Evolutionary conservation across 2,797 vertebrate species (phyloP), one percentile per base, ranked within the genome.

Genomic region (Sebastes diaconus): DNA sequence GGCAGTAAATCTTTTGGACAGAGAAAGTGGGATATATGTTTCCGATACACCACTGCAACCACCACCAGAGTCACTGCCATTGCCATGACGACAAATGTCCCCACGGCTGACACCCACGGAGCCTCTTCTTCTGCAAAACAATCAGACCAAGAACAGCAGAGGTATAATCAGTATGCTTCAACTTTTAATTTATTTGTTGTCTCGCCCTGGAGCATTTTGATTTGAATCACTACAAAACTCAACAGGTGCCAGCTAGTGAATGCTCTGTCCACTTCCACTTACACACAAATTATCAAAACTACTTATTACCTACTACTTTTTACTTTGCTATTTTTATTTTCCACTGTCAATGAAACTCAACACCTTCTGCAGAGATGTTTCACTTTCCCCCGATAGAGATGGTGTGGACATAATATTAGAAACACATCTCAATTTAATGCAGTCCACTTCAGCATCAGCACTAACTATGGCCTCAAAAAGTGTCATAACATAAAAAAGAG

Each of bases 1-100:
- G 90, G 88, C 46, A 94, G 79, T 0, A 68, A 7, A 22, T 85
- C 86, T 20, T 86, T 87, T 3, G 90, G 92, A 52, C 77, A 91
- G 3, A 94, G 42, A 25, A 90, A 77, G 52, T 85, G 8, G 34
- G 79, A 83, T 18, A 93, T 85, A 4, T 1, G 68, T 66, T 65
- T 89, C 46, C 85, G 69, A 46, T 91, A 79, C 36, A 84, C 46
- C 24, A 90, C 75, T 0, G 11, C 5, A 0, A 87, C 11, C 16
- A 68, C 84, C 52, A 77, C 69, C 73, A 88, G 30, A 14, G 20
- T 34, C 61, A 87, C 63, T 2, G 3, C 22, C 18, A 1, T 0
- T 0, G n/a, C 71, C 69, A 91, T 67, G 59, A 73, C 0, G 14
- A 90, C 3, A 27, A 84, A 79, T 0, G 32, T 69, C 24, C 80